Percentiles rank a stretch among this genome's conserved stretches.
phyloP scores from a whole-genome alignment of 2,113 vertebrate species.

The Cryptotis parvus region DNA sequence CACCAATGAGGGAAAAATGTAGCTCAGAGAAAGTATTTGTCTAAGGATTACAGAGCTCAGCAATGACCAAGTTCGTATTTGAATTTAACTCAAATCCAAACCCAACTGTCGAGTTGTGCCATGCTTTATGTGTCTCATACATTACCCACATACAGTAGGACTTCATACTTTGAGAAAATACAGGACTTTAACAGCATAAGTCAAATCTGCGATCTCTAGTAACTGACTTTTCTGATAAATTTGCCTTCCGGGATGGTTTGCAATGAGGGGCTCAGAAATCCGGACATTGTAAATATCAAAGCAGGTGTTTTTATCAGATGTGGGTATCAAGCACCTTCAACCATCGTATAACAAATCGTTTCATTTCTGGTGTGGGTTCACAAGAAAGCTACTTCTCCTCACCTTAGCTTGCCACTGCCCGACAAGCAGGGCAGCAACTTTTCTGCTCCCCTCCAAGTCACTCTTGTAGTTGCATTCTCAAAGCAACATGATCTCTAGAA shows the following conservation, averaged over 20 bases:
- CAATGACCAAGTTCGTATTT: not conserved
- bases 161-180: not conserved
- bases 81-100: not conserved
- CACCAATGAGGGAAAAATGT: not conserved
- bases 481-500: not conserved
- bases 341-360: not conserved
- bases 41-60: not conserved
- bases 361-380: not conserved
- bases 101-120: not conserved
- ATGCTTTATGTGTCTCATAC: not conserved
- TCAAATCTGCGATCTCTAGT: not conserved
- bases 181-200: not conserved
- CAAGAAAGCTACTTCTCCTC: not conserved
- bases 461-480: not conserved
- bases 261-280: not conserved
- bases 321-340: not conserved
- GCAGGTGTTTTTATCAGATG: not conserved
- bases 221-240: conserved; percentile 39
- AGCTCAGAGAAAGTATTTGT: conserved; percentile 28
- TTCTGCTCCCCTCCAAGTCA: not conserved
- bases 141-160: not conserved
- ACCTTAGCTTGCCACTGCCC: not conserved
- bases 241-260: not conserved
- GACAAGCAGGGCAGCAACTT: not conserved
- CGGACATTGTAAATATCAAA: not conserved